Evolutionary conservation across 2,888 invertebrate species (phyloP), one percentile per base, ranked within the genome.

Genomic region (Julus scanicus): DNA sequence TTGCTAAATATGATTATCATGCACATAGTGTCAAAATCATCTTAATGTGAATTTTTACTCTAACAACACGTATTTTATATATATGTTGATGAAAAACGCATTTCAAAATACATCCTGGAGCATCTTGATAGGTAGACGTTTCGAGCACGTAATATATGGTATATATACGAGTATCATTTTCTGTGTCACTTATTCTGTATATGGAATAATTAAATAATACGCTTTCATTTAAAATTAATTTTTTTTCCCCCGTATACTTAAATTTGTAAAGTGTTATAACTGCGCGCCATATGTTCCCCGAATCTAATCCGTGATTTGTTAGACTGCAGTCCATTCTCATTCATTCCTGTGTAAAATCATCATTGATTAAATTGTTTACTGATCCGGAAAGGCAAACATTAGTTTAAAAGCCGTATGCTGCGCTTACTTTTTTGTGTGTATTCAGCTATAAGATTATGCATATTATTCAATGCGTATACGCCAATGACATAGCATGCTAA

Each of bases 291-390:
- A 71, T 71, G 71, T 71, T 71, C 71, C 71, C 71, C 71, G 71
- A 71, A 71, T 71, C 71, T 71, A 71, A 71, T 71, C 71, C 71
- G 29, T 71, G 71, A 71, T 71, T 71, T 71, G 71, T 71, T 71
- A 71, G 29, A 71, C 20, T 29, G 71, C 71, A 71, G 71, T 71
- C 71, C 71, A 71, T 71, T 71, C 71, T 71, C 71, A 71, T 71
- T 71, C 71, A 71, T 71, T 71, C 71, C 29, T 11, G 71, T 29
- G 71, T 71, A 71, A 71, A 71, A 71, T 71, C 71, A 71, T 71
- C 71, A 71, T 71, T 71, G 71, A 71, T 71, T 71, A 71, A 29
- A 71, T 71, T 71, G 71, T 71, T 71, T 71, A 71, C 71, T 71
- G 71, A 71, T 71, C 71, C 71, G 20, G 71, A 71, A 71, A 71